Evolutionary conservation across 2,888 invertebrate genomes (phyloP).

Genomic region (Empis stercorea): DNA sequence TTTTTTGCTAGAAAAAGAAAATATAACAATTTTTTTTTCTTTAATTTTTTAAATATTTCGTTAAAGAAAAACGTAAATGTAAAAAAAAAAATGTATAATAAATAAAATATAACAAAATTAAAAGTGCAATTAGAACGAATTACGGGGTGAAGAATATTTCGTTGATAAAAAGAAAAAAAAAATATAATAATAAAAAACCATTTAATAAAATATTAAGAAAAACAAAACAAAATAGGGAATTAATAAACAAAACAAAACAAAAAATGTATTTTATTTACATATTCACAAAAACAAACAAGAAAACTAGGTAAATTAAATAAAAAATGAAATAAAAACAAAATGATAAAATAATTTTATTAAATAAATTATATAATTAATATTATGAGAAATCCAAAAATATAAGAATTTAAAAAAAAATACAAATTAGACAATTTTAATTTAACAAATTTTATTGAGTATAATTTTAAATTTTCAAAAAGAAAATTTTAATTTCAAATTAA

Average conservation of each 20-base stretch:
- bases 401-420: background rate
- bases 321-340: slow-evolving; percentile 6
- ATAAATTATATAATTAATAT: too few species aligned
- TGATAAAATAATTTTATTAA: too few species aligned
- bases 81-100: slow-evolving; percentile 10
- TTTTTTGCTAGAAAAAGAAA: too few species aligned
- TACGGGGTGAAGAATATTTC: slow-evolving; percentile 34
- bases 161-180: slow-evolving; percentile 27
- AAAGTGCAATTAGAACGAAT: slow-evolving; percentile 48
- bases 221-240: too few species aligned
- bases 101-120: slow-evolving; percentile 24
- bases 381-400: too few species aligned
- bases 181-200: slow-evolving; percentile 11
- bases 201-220: slow-evolving; percentile 12
- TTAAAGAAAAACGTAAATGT: slow-evolving; percentile 13
- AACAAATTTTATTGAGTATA: too few species aligned
- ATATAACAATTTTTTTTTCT: too few species aligned
- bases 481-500: too few species aligned
- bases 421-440: too few species aligned
- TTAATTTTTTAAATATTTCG: too few species aligned
- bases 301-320: slow-evolving; percentile 35
- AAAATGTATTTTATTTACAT: slow-evolving; percentile 42
- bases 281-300: slow-evolving; percentile 41
- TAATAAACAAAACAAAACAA: slow-evolving; percentile 11
- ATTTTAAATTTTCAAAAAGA: too few species aligned